phyloP scores from a whole-genome alignment of 2,113 vertebrate species.

The Taxidea taxus region DNA sequence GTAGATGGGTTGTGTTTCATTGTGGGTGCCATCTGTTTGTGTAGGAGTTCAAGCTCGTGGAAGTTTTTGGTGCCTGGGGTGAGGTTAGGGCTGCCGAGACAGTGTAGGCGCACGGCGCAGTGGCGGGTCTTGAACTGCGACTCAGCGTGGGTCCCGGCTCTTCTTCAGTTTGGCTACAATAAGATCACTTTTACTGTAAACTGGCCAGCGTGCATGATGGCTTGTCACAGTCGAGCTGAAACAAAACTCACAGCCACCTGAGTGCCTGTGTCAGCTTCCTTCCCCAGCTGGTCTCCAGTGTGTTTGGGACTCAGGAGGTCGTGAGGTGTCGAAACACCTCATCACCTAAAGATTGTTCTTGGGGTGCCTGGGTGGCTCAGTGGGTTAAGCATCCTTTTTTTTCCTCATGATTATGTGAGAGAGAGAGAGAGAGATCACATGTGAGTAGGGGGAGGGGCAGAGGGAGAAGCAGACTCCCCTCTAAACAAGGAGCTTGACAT shows the following conservation, averaged over 20 bases:
- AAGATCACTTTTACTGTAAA: not conserved
- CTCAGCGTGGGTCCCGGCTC: not conserved
- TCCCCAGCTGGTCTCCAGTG: not conserved
- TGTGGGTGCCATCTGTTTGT: not conserved
- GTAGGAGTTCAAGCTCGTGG: not conserved
- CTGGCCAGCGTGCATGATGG: not conserved
- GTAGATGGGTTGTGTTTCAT: not conserved
- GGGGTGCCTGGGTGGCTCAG: not conserved
- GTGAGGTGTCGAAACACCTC: not conserved
- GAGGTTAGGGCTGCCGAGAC: not conserved
- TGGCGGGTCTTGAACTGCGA: not conserved
- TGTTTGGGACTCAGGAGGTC: not conserved
- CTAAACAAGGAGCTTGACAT: too few relatives aligned
- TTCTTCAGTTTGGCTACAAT: not conserved
- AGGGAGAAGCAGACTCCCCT: too few relatives aligned
- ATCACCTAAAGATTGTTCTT: not conserved
- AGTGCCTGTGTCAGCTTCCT: not conserved
- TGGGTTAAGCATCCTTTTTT: not conserved
- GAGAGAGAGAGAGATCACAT: too few relatives aligned
- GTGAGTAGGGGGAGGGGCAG: too few relatives aligned
- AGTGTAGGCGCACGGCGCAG: rapidly evolving
- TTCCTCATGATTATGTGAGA: too few relatives aligned
- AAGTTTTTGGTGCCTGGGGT: not conserved
- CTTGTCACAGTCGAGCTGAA: not conserved
- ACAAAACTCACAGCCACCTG: not conserved